Evolutionary conservation across 2,797 vertebrate genomes (phyloP), one percentile per base, ranked within the genome.

Genomic region (Anguilla marmorata): DNA sequence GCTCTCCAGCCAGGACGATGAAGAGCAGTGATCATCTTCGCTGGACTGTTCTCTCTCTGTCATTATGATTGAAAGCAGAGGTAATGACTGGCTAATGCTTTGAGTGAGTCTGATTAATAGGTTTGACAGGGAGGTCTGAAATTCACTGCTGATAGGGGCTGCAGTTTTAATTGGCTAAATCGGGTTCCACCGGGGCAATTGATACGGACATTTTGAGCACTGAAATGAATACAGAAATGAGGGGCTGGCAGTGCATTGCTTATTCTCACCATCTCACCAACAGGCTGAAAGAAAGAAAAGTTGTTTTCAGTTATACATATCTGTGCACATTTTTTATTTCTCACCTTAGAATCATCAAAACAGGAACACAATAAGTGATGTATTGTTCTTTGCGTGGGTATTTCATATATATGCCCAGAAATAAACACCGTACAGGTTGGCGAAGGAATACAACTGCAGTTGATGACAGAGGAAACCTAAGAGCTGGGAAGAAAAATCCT

Each of bases 221-320:
- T 37, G 74, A 76, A 12, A 76, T 76, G 74, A 76, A 76, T 76
- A 41, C 74, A 76, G 74, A 76, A 76, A 76, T 4, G 72, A 76
- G 37, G 19, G 30, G 37, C 1, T 76, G 74, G 19, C 12, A 19
- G 74, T 19, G 14, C 33, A 30, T 41, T 41, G 37, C 11, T 37
- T 76, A 14, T 76, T 41, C 14, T 33, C 41, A 45, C 41, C 41
- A 45, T 41, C 30, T 76, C 3, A 76, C 14, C 30, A 76, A 41
- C 74, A 76, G 33, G 5, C 74, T 76, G 74, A 41, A 12, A 72
- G 69, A 72, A 30, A 12, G 1, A n/a, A 30, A 33, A 33, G 5
- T 1, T 4, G 19, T 69, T n/a, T 69, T 8, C 24, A 69, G 24
- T 69, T n/a, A 27, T 72, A 72, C n/a, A 30, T 72, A 30, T 72